Evolutionary conservation across 2,888 invertebrate species (phyloP).

Genomic region (Cephus pulcher): DNA sequence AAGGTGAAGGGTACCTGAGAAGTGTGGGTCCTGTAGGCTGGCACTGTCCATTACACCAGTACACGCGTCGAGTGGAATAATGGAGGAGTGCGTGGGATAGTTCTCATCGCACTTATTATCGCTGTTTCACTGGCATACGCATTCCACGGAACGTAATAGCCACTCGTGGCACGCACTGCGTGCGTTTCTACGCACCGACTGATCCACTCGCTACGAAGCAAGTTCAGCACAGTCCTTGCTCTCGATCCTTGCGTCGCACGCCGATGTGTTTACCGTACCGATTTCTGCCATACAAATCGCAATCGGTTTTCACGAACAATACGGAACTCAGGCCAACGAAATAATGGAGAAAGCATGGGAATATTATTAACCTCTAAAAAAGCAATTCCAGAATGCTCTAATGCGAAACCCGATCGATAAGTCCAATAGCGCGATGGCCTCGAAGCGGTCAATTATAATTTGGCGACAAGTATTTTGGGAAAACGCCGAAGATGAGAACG

Average conservation of each 20-base stretch:
- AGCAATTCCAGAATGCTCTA: neutral
- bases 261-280: neutral
- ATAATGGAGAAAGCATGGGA: neutral
- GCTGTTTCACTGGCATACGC: constrained; percentile 34
- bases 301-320: neutral
- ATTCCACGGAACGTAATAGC: constrained; percentile 23
- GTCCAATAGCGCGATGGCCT: neutral
- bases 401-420: neutral
- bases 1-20: neutral
- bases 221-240: neutral
- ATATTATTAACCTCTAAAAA: neutral
- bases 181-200: constrained; percentile 14
- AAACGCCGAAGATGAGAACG: neutral
- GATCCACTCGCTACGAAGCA: neutral
- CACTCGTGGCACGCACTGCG: constrained; percentile 38
- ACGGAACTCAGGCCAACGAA: neutral
- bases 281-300: neutral
- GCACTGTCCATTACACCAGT: neutral
- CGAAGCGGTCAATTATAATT: neutral
- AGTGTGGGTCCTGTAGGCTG: neutral
- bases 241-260: neutral
- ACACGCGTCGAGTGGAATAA: constrained; percentile 4
- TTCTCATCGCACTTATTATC: constrained; percentile 61
- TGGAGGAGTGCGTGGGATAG: constrained; percentile 58
- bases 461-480: neutral